Base-by-base conservation (phyloP, 2,113 vertebrate genomes). In the Daphoenositta chrysoptera region DNA sequence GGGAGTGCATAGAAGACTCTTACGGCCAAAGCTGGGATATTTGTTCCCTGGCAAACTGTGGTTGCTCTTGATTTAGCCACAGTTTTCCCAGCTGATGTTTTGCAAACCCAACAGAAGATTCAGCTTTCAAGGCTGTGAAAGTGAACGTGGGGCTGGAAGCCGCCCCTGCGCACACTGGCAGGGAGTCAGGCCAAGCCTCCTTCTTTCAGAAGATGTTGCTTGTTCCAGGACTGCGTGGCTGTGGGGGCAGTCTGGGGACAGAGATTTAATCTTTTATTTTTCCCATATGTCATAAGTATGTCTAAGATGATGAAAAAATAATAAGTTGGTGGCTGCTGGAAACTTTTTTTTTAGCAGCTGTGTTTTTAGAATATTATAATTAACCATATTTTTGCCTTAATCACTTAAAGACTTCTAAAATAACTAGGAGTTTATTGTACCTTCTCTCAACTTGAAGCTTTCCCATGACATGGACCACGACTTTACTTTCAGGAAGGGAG, bases 61-160 rank as follows among this genome's bases (percentile, higher is more conserved):
- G 35, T 71, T 84, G 69, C 77, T 89, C 50, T 94, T 65, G 56
- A 78, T 91, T 82, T 61, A 94, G 58, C 57, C 72, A 20, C 45
- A 75, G 90, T 73, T 80, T 89, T 91, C 69, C 79, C 87, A 92
- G 69, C 69, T 87, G 88, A 94, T 89, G 72, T 83, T 94, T 80
- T 69, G 56, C 54, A 87, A 70, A 60, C 56, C 77, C 56, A 23
- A 69, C 57, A 64, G 48, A 82, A 72, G 63, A 76, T 58, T 64
- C 13, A 64, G 45, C 72, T 87, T 65, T 83, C 68, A 35, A 26
- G 37, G 81, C 81, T 96, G 76, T 72, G 76, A 58, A 86, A 89
- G 90, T 20, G 84, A 72, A 69, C 2, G 1, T 2, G 4, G 63
- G 63, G 71, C 61, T 88, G 87, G 89, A 78, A 94, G 86, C 65